These are phyloP conservation scores for Progne subis DNA, from an alignment of 2,113 vertebrate genomes.

Conservation along the genomic window DNA sequence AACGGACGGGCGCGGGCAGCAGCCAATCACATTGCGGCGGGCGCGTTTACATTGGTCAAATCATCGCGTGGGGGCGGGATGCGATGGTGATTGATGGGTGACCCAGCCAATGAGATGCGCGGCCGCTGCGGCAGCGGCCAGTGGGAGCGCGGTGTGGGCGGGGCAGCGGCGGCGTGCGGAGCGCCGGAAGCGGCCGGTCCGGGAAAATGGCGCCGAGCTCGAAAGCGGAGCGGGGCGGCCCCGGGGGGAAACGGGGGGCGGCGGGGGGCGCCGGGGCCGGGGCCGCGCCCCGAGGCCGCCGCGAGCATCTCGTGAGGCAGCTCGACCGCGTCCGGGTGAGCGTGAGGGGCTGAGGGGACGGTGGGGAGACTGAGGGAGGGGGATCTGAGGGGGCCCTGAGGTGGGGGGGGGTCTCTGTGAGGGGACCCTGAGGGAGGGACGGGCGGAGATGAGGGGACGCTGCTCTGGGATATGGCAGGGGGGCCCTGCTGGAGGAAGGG, in stretches of 20 bases:
- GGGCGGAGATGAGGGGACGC: neutral
- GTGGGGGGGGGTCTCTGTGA: neutral
- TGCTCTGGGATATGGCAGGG: no score
- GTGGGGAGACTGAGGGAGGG: neutral
- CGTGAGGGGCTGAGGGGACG: neutral
- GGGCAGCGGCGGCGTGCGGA: neutral
- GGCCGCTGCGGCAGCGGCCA: neutral
- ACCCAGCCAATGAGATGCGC: neutral
- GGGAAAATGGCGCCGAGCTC: neutral
- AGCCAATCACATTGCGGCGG: neutral
- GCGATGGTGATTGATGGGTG: rapidly evolving
- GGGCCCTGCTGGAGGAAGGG: neutral
- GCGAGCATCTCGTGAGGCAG: neutral
- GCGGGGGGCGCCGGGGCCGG: neutral
- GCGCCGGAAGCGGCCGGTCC: neutral
- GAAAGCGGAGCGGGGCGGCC: neutral
- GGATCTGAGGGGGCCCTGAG: neutral
- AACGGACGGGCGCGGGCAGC: neutral
- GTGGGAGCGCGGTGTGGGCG: neutral
- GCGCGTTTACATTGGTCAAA: rapidly evolving
- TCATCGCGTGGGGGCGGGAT: rapidly evolving
- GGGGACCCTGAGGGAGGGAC: neutral
- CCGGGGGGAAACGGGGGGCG: neutral
- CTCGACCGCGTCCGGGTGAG: neutral
- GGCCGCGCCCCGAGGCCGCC: neutral